Conservation (phyloP, 2,113 vertebrate genomes). For the Chloroceryle aenea region DNA sequence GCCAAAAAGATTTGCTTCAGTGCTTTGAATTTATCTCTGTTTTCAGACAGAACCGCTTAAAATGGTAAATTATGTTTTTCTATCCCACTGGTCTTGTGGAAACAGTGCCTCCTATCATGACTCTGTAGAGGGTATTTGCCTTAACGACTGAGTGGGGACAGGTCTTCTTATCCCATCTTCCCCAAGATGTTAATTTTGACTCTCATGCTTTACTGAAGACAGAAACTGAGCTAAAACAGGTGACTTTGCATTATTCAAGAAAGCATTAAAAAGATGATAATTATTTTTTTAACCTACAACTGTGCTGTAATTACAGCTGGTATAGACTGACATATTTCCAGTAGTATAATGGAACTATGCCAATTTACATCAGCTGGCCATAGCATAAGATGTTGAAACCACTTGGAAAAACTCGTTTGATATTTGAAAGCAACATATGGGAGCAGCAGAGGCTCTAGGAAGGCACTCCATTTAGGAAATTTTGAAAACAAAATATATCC, state of each 20-base stretch:
- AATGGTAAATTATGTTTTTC: constrained; percentile 2
- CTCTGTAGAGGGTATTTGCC: neutral
- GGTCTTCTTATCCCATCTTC: neutral
- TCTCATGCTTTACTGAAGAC: neutral
- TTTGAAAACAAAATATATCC: neutral
- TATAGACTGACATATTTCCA: constrained; percentile 5
- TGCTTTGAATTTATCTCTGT: neutral
- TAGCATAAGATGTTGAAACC: constrained; percentile 43
- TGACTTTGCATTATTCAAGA: neutral
- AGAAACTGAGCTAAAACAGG: neutral
- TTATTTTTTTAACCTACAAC: neutral
- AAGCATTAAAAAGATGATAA: neutral
- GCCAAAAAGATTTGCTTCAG: neutral
- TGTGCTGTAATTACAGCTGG: constrained; percentile 6
- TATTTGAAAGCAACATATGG: constrained; percentile 46
- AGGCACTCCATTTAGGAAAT: neutral
- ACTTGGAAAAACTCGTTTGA: constrained; percentile 27
- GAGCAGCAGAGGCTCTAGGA: constrained; percentile 10
- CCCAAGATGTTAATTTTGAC: neutral
- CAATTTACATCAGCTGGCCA: constrained; percentile 49
- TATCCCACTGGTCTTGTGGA: neutral
- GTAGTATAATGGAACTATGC: neutral
- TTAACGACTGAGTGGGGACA: neutral
- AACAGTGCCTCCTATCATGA: neutral
- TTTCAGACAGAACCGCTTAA: neutral